Conservation (phyloP, 2,888 invertebrate genomes). For the Nephrotoma appendiculata region DNA sequence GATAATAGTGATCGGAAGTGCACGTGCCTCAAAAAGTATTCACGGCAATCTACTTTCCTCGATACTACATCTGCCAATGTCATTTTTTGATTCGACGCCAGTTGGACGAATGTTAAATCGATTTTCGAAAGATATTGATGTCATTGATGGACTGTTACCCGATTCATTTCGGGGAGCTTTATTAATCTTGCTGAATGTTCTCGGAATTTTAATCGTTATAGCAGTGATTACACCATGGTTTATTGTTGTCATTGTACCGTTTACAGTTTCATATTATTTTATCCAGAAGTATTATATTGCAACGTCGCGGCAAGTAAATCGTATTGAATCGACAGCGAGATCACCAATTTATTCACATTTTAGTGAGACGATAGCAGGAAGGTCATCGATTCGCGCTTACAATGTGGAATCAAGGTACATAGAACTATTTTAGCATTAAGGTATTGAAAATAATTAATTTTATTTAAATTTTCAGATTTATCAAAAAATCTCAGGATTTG, state of each 20-base stretch:
- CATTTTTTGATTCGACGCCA: conserved; percentile 47
- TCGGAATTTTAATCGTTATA: conserved; percentile 15
- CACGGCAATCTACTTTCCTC: conserved; percentile 36
- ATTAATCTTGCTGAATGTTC: conserved; percentile 10
- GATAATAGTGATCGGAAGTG: conserved; percentile 35
- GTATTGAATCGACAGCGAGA: conserved; percentile 37
- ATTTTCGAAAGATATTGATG: conserved; percentile 43
- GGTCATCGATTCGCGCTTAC: conserved; percentile 36
- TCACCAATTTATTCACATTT: conserved; percentile 42
- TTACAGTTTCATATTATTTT: conserved; percentile 23
- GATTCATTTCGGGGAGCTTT: neutral
- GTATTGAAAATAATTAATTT: neutral
- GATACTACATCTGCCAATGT: conserved; percentile 40
- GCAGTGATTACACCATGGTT: conserved; percentile 22
- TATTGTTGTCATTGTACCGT: conserved; percentile 22
- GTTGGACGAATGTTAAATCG: conserved; percentile 44
- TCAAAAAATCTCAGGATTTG: conserved; percentile 34
- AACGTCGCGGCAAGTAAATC: conserved; percentile 38
- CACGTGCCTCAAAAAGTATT: conserved; percentile 38
- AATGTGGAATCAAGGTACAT: conserved; percentile 35
- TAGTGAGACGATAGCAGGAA: conserved; percentile 33
- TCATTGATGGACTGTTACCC: conserved; percentile 39
- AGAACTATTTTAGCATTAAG: neutral
- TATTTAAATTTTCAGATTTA: neutral
- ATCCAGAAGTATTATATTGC: conserved; percentile 36